These are phyloP conservation scores for Bombyx huttoni DNA, from an alignment of 2,888 invertebrate species.

Conservation along the genomic window DNA sequence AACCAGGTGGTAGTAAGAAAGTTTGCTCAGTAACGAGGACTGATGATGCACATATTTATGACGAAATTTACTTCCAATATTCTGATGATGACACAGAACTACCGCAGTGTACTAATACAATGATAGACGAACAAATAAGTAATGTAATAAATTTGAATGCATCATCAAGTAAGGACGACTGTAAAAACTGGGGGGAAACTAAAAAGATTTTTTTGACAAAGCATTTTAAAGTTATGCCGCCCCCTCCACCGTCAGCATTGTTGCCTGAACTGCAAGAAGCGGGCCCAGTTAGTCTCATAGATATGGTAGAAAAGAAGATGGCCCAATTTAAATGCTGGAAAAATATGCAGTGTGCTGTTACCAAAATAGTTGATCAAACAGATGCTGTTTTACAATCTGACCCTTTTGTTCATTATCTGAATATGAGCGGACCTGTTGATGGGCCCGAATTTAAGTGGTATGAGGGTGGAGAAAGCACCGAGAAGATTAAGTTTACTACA, in stretches of 20 bases:
- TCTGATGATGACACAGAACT: conserved; percentile 73
- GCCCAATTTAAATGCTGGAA: conserved; percentile 61
- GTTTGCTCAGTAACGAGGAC: conserved; percentile 49
- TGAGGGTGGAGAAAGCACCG: conserved; percentile 49
- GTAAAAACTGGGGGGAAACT: conserved; percentile 48
- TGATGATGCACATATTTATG: conserved; percentile 50
- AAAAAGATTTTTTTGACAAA: conserved; percentile 53
- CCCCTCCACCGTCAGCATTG: conserved; percentile 41
- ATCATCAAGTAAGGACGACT: conserved; percentile 59
- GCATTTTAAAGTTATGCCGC: conserved; percentile 49
- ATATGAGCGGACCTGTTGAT: conserved; percentile 60
- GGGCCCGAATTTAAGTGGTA: conserved; percentile 63
- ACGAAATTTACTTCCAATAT: conserved; percentile 69
- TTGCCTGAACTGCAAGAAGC: conserved; percentile 49
- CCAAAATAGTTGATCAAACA: conserved; percentile 54
- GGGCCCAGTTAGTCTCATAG: conserved; percentile 46
- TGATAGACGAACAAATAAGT: conserved; percentile 62
- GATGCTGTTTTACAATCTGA: conserved; percentile 49
- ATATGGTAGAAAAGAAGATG: conserved; percentile 51
- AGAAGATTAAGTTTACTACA: conserved; percentile 47
- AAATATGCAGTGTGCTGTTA: conserved; percentile 53
- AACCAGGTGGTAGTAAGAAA: conserved; percentile 70
- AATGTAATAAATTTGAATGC: conserved; percentile 68
- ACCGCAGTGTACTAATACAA: conserved; percentile 56
- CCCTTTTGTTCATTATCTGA: conserved; percentile 50